Conservation (phyloP, 1,140 invertebrate species). For the Eriosoma lanigerum region DNA sequence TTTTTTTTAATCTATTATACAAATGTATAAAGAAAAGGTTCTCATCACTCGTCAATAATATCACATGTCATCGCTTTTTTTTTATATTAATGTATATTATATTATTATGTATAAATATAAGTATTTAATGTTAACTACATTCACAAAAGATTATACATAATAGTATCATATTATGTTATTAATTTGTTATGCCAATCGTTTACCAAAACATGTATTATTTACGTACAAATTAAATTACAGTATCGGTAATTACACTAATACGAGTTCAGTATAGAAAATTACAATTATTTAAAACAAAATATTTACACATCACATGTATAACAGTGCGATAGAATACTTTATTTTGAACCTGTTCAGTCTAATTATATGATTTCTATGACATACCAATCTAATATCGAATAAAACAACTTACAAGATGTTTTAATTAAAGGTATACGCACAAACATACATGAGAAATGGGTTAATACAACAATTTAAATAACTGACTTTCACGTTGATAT, state of each 20-base stretch:
- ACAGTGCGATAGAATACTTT: neutral
- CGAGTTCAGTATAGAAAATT: neutral
- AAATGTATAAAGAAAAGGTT: too few relatives aligned
- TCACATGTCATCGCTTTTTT: too few relatives aligned
- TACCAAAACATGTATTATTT: too few relatives aligned
- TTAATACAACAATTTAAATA: neutral
- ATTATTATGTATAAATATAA: neutral
- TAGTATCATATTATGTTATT: neutral
- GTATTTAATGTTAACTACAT: too few relatives aligned
- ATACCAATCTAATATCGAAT: neutral
- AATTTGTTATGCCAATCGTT: too few relatives aligned
- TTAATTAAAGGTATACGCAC: neutral
- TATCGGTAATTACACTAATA: too few relatives aligned
- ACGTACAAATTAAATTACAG: too few relatives aligned
- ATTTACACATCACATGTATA: neutral
- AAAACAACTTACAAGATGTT: neutral
- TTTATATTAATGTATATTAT: neutral
- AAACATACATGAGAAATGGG: slow-evolving; percentile 10
- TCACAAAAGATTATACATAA: neutral
- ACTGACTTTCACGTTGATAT: neutral
- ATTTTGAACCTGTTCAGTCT: neutral
- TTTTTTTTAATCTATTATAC: too few relatives aligned
- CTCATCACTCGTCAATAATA: too few relatives aligned
- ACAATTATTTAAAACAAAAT: neutral
- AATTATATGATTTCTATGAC: neutral